Conservation (phyloP, 1,140 invertebrate species). For the Tetragonula clypearis region DNA sequence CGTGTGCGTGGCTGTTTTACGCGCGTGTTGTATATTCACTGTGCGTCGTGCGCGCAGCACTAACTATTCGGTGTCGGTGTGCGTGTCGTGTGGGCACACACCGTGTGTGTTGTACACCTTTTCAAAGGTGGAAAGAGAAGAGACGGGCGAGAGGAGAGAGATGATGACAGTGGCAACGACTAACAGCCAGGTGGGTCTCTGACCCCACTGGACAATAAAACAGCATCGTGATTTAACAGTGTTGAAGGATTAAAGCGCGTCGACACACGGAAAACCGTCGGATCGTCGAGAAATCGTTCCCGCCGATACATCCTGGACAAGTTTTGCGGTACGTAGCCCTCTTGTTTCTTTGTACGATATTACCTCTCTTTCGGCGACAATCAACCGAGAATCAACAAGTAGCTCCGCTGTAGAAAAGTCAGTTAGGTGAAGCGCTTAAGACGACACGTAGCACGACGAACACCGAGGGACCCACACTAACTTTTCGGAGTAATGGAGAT, state of each 20-base stretch:
- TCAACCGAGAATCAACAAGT: constrained; percentile 20
- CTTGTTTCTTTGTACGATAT: not conserved
- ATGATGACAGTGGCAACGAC: constrained; percentile 49
- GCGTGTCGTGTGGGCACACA: not conserved
- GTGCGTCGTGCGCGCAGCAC: not conserved
- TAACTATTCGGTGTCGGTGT: not conserved
- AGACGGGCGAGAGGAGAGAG: constrained; percentile 18
- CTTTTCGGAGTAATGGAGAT: not conserved
- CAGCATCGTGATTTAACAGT: constrained; percentile 1
- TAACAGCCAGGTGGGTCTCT: constrained; percentile 59
- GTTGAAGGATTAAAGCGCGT: not conserved
- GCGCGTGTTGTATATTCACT: not conserved
- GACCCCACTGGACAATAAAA: constrained; percentile 43
- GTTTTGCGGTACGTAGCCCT: constrained; percentile 12
- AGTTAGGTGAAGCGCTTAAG: not conserved
- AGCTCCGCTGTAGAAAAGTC: not conserved
- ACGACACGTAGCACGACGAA: not conserved
- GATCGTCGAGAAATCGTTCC: not conserved
- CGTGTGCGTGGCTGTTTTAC: not conserved
- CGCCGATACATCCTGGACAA: not conserved
- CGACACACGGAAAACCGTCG: not conserved
- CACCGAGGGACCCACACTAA: not conserved
- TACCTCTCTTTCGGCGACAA: not conserved
- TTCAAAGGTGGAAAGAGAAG: constrained; percentile 23
- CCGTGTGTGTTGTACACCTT: not conserved